Percentiles rank a stretch among this genome's conserved stretches.
Evolutionary conservation across 2,113 vertebrate genomes (phyloP).

Genomic region (Mus pahari): DNA sequence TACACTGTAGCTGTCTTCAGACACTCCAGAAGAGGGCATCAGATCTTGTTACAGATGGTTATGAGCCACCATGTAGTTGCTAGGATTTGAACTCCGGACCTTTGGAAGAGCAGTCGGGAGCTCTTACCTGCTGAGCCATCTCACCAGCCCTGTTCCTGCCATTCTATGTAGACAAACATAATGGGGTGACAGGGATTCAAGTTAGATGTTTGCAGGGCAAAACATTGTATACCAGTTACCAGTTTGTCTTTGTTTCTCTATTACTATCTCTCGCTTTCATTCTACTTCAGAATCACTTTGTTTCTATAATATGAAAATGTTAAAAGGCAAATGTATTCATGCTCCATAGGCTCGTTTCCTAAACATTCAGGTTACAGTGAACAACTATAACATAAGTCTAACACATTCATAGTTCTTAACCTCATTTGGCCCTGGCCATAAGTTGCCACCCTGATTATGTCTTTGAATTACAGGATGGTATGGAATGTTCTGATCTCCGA

Average conservation of each 20-base stretch:
- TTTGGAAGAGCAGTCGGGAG: no score
- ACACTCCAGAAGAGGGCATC: no score
- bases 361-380: background rate
- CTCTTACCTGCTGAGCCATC: no score
- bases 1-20: no score
- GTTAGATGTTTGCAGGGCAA: background rate
- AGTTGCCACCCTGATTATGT: background rate
- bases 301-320: slow-evolving; percentile 14
- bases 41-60: no score
- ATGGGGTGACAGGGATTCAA: background rate
- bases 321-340: background rate
- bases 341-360: background rate
- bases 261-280: background rate
- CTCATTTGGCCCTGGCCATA: background rate
- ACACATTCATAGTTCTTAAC: background rate
- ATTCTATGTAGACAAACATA: background rate
- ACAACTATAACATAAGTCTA: background rate
- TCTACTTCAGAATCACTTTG: background rate
- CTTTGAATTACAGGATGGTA: background rate
- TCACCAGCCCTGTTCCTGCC: background rate
- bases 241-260: background rate
- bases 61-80: no score
- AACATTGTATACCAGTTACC: background rate
- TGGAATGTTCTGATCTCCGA: background rate
- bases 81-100: no score